Base-by-base conservation (phyloP, 2,888 invertebrate species). In the Cryptocheilus praepositus region DNA sequence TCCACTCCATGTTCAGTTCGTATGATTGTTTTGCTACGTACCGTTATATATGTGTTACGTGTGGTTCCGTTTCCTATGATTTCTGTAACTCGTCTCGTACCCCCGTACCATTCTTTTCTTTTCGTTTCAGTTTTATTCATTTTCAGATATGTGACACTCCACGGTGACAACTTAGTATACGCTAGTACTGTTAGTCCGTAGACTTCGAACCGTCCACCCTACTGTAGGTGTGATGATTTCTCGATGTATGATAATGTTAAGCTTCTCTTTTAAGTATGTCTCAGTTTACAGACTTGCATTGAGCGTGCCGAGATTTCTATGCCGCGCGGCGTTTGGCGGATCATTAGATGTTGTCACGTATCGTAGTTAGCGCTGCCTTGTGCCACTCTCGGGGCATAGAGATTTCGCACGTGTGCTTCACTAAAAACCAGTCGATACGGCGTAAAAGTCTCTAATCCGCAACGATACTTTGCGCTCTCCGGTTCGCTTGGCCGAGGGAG, bases 21-120 rank as follows among this genome's bases (percentile, higher is more conserved):
- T 86, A 81, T 76, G 68, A 77, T 82, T 84, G 78, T 79, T 82
- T 87, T 86, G 79, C 79, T 60, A 73, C 76, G 80, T 84, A 81
- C 3, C 79, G 75, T 76, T 73, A 73, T 80, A 69, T 73, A 69
- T 70, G 52, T 77, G 69, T 63, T 54, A 5, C 5, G 63, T 74
- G 59, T 66, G 49, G 43, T 56, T 36, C 61, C 68, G 62, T 66
- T 59, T 18, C n/a, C 36, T 36, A 36, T 72, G 45, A 21, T 53
- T 49, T 65, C 16, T 65, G 16, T 45, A 44, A 18, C 19, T 43
- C 18, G 15, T 52, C 25, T 49, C 67, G 71, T 74, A 18, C n/a
- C 16, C 19, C 57, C 45, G 68, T 67, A 58, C 64, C 64, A 64
- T 21, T 53, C 72, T 73, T n/a, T n/a, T 66, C 25, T 22, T 62